Evolutionary conservation across 2,888 invertebrate genomes (phyloP), one percentile per base, ranked within the genome.

Genomic region (Zeuzera pyrina): DNA sequence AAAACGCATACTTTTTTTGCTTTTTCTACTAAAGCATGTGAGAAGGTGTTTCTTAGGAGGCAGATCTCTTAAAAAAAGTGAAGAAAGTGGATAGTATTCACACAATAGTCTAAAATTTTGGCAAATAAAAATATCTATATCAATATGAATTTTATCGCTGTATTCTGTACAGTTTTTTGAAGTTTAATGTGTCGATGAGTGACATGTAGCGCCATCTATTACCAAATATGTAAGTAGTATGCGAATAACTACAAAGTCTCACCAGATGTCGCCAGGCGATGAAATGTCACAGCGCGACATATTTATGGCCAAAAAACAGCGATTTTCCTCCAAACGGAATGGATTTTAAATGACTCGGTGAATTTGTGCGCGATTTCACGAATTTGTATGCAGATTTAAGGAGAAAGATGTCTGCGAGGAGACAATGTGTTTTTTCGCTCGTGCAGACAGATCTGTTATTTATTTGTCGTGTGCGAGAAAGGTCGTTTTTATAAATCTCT

Each of bases 261-360:
- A 36, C 47, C 57, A 69, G 73, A 65, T 70, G 70, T 55, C 67
- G 58, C 62, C 56, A 42, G 37, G 47, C 52, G 47, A 52, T 48
- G 53, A 48, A 47, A 49, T 62, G 72, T 73, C 73, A 69, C 58
- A 10, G 8, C 47, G 41, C 46, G 66, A 72, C 62, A 72, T 73
- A 70, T 76, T 74, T 76, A 76, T 71, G 65, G 67, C 53, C 63
- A 69, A 74, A 74, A 73, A 69, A 68, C 67, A 65, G 57, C 63
- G 58, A 62, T 60, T 63, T 54, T 55, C 47, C 66, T 62, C 60
- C 62, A 25, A 73, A 71, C 67, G 64, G 66, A 73, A 74, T 72
- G 71, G 72, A 55, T 73, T 73, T 76, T 73, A 78, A 78, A 78
- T 79, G 77, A 78, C 73, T 72, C 56, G 60, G 69, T 67, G 76